Evolutionary conservation across 1,140 invertebrate genomes (phyloP).

Genomic region (Tetramorium parvispinum): DNA sequence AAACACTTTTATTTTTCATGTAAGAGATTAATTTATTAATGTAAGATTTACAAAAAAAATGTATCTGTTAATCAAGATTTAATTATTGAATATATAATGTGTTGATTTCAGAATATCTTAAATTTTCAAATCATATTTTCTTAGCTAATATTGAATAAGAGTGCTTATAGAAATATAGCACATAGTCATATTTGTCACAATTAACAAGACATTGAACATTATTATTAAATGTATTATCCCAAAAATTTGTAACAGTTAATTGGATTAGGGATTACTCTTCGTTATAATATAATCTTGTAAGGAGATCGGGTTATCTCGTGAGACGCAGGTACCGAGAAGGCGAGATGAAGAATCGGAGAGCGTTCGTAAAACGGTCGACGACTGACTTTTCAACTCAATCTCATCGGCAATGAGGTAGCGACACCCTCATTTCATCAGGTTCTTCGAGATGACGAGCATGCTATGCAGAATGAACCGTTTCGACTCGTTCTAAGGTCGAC

Average conservation of each 20-base stretch:
- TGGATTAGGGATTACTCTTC: neutral
- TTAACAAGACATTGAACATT: neutral
- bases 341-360: slow-evolving; percentile 35
- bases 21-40: neutral
- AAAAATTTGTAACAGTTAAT: slow-evolving; percentile 19
- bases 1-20: neutral
- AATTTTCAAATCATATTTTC: neutral
- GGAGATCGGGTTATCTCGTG: slow-evolving; percentile 7
- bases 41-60: neutral
- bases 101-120: neutral
- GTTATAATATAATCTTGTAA: slow-evolving; percentile 5
- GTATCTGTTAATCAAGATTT: neutral
- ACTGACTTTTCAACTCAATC: slow-evolving; percentile 53
- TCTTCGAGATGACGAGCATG: slow-evolving; percentile 42
- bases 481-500: slow-evolving; percentile 47
- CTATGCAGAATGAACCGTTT: slow-evolving; percentile 12
- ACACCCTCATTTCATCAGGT: slow-evolving; percentile 57
- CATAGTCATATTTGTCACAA: neutral
- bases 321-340: neutral
- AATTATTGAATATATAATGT: neutral
- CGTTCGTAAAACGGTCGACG: slow-evolving; percentile 41
- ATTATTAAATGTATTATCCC: neutral
- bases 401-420: slow-evolving; percentile 30
- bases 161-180: too few relatives aligned
- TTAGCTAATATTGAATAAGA: neutral